Evolutionary conservation across 2,797 vertebrate genomes (phyloP), one percentile per base, ranked within the genome.

Genomic region (Coreius guichenoti): DNA sequence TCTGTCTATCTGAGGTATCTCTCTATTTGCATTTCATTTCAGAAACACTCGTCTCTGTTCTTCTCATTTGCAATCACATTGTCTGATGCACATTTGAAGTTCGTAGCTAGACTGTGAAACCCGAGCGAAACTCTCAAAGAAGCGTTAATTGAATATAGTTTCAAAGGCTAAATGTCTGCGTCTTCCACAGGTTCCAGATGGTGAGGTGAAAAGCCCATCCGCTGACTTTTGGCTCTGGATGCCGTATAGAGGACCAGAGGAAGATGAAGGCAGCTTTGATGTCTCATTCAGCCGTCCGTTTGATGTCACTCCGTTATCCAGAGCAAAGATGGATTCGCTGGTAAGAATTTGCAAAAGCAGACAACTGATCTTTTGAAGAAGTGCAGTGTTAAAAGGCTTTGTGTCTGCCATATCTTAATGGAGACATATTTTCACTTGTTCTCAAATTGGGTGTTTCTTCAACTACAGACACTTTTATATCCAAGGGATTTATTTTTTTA

Each of bases 251-350:
- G 80, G 79, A 90, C 86, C 87, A 90, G 73, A 88, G 88, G 88
- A 86, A 91, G 89, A 92, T 90, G 90, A 90, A 90, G 85, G 86
- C 80, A 91, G 89, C 89, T 93, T 93, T 94, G 93, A 94, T 93
- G 90, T 90, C 88, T 91, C 91, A 90, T 83, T 91, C 83, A 80
- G 82, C 77, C 78, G 86, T 86, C 86, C 21, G 91, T 93, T 92
- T 94, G 90, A 94, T 92, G 91, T 90, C 49, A 70, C 86, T 86
- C 85, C 86, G 85, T 90, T 90, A 86, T 92, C 92, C 90, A 90
- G 86, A 88, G 87, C 29, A 89, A 87, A 88, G 85, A 89, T 85
- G 72, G 61, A 85, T 88, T 82, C 80, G 63, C 51, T 82, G 84
- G 67, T 81, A 80, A 86, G 81, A 87, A 58, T 84, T 82, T 90